Evolutionary conservation across 2,888 invertebrate species (phyloP), one percentile per base, ranked within the genome.

Genomic region (Morpho helenor): DNA sequence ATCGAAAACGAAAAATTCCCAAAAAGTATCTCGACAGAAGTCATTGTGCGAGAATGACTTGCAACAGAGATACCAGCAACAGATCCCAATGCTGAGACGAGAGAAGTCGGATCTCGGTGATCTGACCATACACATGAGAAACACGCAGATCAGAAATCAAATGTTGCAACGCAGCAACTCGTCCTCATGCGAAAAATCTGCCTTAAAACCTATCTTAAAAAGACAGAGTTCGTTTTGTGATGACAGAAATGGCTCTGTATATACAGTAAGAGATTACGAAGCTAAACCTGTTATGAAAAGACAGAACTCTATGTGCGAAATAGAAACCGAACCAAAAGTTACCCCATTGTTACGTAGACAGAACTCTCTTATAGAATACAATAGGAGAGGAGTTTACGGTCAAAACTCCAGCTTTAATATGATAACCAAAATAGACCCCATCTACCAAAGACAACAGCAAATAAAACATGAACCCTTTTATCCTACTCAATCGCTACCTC

Each of bases 351-450:
- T 91, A 62, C 87, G 91, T 70, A 87, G 91, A 79, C 91, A 91
- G 66, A 91, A 91, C 72, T 91, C 91, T 63, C 84, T 91, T 9
- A 91, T 91, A 68, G 91, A 91, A 65, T 90, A 91, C 72, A 90
- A 88, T 64, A 83, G 90, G 66, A 77, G 86, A 78, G 90, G 85
- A 43, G 80, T 87, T 68, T 90, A 89, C 71, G 87, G 87, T 63
- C 88, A 87, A 60, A 79, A 80, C n/a, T 74, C 80, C 66, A 87
- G 76, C 79, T 91, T 89, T 80, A 91, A 91, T 74, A 82, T 91
- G 86, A 91, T 91, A 69, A 91, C 91, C 77, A 90, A 90, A 83
- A 91, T 91, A 81, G 91, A 91, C 70, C 91, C 91, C 49, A 87
- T 91, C 70, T 91, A 91, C 87, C 91, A 91, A 88, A 87, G 91